phyloP scores from a whole-genome alignment of 92 coral and sea anemone genomes.

The Epizoanthus fatuus region DNA sequence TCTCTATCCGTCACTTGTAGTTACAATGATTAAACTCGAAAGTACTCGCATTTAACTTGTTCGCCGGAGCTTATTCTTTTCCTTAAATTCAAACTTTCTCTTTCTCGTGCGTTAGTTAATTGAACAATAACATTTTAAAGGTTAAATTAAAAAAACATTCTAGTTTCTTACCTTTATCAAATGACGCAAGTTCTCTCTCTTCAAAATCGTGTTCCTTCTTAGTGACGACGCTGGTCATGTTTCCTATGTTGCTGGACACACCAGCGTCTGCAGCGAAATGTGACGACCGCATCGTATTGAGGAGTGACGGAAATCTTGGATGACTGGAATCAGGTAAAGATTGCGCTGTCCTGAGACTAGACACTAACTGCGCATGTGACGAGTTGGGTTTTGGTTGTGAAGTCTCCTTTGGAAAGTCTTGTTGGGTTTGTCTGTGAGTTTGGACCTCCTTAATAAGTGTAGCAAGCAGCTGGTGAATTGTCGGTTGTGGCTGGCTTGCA shows the following conservation, averaged over 20 bases:
- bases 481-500: neutral
- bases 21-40: no score
- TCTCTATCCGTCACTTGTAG: no score
- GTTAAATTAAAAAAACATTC: no score
- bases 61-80: no score
- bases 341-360: neutral
- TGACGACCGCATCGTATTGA: neutral
- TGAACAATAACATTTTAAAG: no score
- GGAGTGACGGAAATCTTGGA: neutral
- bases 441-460: conserved; percentile 22
- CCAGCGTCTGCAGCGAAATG: neutral
- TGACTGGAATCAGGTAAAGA: neutral
- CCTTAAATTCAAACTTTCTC: no score
- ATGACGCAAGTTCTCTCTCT: conserved; percentile 15
- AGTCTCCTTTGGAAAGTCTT: conserved; percentile 4
- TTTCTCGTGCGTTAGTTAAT: no score
- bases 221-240: neutral
- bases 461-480: conserved; percentile 20
- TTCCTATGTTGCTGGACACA: neutral
- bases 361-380: neutral
- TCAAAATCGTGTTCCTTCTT: conserved; percentile 22
- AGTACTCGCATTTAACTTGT: no score
- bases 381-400: neutral
- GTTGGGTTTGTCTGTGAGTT: conserved; percentile 22
- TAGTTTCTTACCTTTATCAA: conserved; percentile 28